Evolutionary conservation across 2,888 invertebrate species (phyloP), one percentile per base, ranked within the genome.

Genomic region (Aquatica leii): DNA sequence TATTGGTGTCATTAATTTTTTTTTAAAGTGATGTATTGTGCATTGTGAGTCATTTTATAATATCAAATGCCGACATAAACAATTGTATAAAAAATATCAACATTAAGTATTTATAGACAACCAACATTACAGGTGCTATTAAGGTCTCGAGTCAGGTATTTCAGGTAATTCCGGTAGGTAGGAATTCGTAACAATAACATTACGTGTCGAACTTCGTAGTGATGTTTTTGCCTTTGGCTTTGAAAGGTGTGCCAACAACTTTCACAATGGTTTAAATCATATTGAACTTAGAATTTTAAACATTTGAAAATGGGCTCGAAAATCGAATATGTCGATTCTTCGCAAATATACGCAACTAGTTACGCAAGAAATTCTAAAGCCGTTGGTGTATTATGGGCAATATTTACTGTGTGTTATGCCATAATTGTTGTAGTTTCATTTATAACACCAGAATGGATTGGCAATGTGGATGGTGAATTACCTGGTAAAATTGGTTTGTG

Each of bases 331-430:
- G 94, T 94, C 76, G 94, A 95, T 82, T 92, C 93, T 73, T 90
- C 93, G 72, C 94, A 95, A 83, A 88, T 94, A 81, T 93, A 94
- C 84, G 94, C 94, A 69, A 93, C 94, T 65, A 94, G 93, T 83
- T 95, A 95, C 80, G 93, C 94, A 71, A 88, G 94, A 73, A 94
- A 95, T 85, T 94, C 94, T 71, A 94, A 94, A 84, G 97, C 97
- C 52, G 95, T 98, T 69, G 97, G 96, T 54, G 97, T 98, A 65
- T 86, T 98, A 72, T 98, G 98, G 98, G 97, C 94, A 67, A 94
- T 98, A 78, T 97, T 98, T 83, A 95, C 96, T 71, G 93, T 98
- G 79, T 97, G 97, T 83, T 97, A 95, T 82, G 95, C 95, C 69
- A 96, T 98, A 77, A 95, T 99, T 77, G 92, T 93, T 76, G 94